Evolutionary conservation across 2,888 invertebrate genomes (phyloP).

Genomic region (Dusona sp.): DNA sequence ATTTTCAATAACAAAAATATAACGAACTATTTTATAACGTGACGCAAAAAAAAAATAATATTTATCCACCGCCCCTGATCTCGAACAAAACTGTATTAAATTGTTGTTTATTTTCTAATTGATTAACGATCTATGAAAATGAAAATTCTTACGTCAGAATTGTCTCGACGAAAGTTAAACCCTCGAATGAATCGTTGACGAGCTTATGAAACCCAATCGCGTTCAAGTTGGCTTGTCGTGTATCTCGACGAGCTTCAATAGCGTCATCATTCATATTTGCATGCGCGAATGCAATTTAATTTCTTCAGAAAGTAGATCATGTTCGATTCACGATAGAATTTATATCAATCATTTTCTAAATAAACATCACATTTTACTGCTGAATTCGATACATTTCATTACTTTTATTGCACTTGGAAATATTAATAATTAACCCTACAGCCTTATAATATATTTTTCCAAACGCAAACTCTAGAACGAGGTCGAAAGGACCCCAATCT

Average conservation of each 20-base stretch:
- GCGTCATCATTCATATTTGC: constrained; percentile 33
- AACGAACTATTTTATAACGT: background rate
- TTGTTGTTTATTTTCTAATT: background rate
- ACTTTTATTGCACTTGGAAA: background rate
- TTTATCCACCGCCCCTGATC: background rate
- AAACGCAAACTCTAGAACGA: no score
- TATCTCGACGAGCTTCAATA: constrained; percentile 10
- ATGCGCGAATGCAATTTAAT: constrained; percentile 3
- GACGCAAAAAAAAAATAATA: background rate
- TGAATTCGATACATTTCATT: background rate
- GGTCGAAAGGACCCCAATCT: no score
- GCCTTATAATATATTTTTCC: no score
- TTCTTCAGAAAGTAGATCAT: background rate
- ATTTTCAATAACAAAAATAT: background rate
- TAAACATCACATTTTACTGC: background rate
- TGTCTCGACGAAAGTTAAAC: constrained; percentile 20
- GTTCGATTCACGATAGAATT: background rate
- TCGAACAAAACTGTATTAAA: background rate
- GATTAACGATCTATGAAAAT: background rate
- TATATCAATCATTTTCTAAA: background rate
- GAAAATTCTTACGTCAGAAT: constrained; percentile 3
- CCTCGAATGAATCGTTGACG: background rate
- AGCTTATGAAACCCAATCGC: constrained; percentile 32
- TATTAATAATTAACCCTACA: no score
- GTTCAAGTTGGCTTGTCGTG: background rate